These are phyloP conservation scores for Unio delphinus DNA, from an alignment of 2,888 invertebrate genomes.

Conservation along the genomic window DNA sequence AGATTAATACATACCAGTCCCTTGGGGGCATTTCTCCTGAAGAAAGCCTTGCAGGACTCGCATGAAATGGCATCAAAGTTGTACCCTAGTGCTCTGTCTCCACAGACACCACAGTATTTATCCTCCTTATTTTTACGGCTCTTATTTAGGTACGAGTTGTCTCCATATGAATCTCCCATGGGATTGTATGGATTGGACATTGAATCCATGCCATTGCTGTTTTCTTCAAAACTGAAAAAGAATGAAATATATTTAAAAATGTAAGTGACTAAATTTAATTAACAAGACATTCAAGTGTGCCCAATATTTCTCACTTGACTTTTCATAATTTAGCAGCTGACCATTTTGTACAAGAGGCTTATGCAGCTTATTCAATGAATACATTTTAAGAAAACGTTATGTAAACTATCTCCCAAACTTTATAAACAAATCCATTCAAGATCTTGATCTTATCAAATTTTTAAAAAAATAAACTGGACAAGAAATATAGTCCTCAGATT, in stretches of 20 bases:
- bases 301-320: too few species aligned
- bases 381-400: too few species aligned
- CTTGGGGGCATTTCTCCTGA: slow-evolving; percentile 71
- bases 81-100: slow-evolving; percentile 70
- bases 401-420: too few species aligned
- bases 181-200: slow-evolving; percentile 46
- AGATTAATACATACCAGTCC: slow-evolving; percentile 64
- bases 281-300: neutral
- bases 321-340: too few species aligned
- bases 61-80: slow-evolving; percentile 72
- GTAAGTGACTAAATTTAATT: slow-evolving; percentile 2
- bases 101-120: slow-evolving; percentile 71
- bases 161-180: slow-evolving; percentile 56
- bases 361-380: too few species aligned
- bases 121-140: slow-evolving; percentile 70
- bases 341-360: too few species aligned
- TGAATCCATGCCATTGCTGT: slow-evolving; percentile 53
- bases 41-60: slow-evolving; percentile 72
- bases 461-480: too few species aligned
- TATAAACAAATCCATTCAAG: too few species aligned
- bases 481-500: too few species aligned
- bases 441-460: too few species aligned
- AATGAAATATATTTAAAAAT: slow-evolving; percentile 1
- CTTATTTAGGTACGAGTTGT: slow-evolving; percentile 45
- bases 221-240: slow-evolving; percentile 63